These are phyloP conservation scores for Suncus etruscus DNA, from an alignment of 2,113 vertebrate genomes.

Conservation along the genomic window DNA sequence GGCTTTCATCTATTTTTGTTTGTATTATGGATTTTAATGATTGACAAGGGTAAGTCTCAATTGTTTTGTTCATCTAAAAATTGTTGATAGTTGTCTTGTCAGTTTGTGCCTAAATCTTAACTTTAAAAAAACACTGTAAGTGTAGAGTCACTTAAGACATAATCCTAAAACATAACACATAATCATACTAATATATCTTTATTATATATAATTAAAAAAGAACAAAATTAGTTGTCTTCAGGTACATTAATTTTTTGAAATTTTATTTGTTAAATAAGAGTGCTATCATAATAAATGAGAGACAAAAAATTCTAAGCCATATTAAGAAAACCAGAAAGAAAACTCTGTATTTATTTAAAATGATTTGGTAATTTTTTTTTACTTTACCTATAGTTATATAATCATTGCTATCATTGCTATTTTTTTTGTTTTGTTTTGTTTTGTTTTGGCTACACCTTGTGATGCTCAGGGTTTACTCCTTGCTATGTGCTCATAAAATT, in stretches of 20 bases:
- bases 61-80: conserved; percentile 40
- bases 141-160: background rate
- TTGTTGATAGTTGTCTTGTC: conserved; percentile 6
- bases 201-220: conserved; percentile 48
- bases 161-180: background rate
- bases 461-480: too few species aligned
- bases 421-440: background rate
- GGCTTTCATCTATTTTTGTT: conserved; percentile 17
- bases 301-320: conserved; percentile 1
- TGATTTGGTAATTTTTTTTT: background rate
- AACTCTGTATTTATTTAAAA: background rate
- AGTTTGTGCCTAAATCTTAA: conserved; percentile 35
- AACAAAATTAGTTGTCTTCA: conserved; percentile 29
- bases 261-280: background rate
- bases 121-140: background rate
- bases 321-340: background rate
- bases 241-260: background rate
- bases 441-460: too few species aligned
- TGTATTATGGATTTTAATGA: conserved; percentile 28
- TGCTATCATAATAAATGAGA: background rate
- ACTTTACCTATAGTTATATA: background rate
- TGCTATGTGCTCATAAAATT: too few species aligned
- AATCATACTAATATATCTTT: conserved; percentile 42
- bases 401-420: background rate
- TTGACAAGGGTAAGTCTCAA: conserved; percentile 46